These are phyloP conservation scores for Griposia aprilina DNA, from an alignment of 2,888 invertebrate species.

Conservation along the genomic window DNA sequence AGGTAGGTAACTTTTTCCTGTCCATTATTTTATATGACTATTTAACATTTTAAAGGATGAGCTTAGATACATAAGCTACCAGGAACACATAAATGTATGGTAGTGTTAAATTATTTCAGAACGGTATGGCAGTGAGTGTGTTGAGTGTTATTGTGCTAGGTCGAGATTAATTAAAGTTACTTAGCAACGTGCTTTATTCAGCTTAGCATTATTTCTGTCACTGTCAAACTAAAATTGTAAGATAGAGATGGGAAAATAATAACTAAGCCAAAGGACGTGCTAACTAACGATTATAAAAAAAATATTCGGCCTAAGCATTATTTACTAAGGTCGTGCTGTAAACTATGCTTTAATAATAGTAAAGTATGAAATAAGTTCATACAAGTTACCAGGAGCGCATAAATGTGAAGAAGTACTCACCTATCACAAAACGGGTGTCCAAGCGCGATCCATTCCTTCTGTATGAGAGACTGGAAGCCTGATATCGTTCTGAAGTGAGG, in stretches of 20 bases:
- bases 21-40: background rate
- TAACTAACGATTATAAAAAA: background rate
- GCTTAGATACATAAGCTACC: constrained; percentile 41
- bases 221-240: background rate
- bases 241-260: background rate
- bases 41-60: constrained; percentile 2
- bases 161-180: background rate
- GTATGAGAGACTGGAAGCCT: constrained; percentile 97
- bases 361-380: constrained; percentile 10
- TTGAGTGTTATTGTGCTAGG: background rate
- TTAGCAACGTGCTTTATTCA: background rate
- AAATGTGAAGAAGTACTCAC: constrained; percentile 68
- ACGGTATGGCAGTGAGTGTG: no score
- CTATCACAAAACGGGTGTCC: constrained; percentile 96
- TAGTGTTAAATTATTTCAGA: background rate
- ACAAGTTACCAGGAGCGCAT: constrained; percentile 25
- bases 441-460: constrained; percentile 98
- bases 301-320: background rate
- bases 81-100: constrained; percentile 24
- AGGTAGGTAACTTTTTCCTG: background rate
- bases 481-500: constrained; percentile 94
- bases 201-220: background rate
- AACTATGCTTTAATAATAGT: background rate
- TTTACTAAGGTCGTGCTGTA: background rate
- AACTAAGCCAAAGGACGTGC: background rate